Base-by-base conservation (phyloP, 2,888 invertebrate genomes). In the Cheilosia soror region DNA sequence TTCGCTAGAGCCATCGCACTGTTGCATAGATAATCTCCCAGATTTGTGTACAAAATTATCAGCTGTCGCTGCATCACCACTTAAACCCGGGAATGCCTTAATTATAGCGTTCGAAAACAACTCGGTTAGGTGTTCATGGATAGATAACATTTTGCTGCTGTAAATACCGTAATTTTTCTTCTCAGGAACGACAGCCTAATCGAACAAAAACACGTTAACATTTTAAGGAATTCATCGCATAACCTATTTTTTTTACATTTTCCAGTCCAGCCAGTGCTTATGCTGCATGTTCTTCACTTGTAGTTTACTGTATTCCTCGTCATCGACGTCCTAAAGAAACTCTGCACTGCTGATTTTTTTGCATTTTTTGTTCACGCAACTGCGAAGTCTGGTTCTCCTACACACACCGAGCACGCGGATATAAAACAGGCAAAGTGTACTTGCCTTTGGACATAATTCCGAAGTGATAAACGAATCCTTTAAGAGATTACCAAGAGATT, bases 21-120 rank as follows among this genome's bases (percentile, higher is more conserved):
- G 92, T 99, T 99, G 91, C 98, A 99, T 92, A 99, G 99, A 90
- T 99, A 99, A 92, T 99, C 99, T 2, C 98, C 98, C 93, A 97
- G 98, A 90, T 97, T 97, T 1, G 95, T 93, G 0, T 90, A 88
- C 90, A 95, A 95, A 73, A 94, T 95, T 31, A 94, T 94, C 4
- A 96, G 96, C 92, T 3, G 95, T 94, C 20, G 96, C 93, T 4
- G 95, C 95, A 15, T 96, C 94, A 89, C 96, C 94, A 4, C 93
- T 92, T n/a, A 97, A 89, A 88, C 96, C 94, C 0, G 98, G 97
- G 92, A 95, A 98, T 0, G 97, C 96, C 37, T 93, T 92, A 27
- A 91, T 91, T 87, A 98, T 96, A 0, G 97, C 97, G 77, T 93
- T 90, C 47, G 93, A 91, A 91, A 98, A 98, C 25, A 97, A 88